Evolutionary conservation across 2,113 vertebrate species (phyloP).

Genomic region (Amphiprion percula): DNA sequence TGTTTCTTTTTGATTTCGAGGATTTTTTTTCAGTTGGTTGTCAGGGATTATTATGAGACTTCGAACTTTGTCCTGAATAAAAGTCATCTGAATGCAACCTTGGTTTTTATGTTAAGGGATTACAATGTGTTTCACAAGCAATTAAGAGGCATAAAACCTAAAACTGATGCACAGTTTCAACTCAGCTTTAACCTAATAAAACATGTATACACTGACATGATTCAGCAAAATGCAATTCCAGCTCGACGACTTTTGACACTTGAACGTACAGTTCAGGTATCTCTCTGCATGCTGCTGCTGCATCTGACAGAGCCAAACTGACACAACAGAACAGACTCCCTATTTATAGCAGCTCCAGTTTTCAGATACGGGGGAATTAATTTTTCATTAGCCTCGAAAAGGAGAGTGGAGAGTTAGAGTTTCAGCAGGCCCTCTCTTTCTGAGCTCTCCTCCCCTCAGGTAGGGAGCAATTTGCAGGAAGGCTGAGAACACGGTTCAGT

Average conservation of each 20-base stretch:
- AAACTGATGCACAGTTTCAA: neutral
- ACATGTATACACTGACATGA: neutral
- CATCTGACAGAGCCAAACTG: slow-evolving; percentile 13
- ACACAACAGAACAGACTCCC: slow-evolving; percentile 35
- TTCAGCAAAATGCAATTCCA: slow-evolving; percentile 6
- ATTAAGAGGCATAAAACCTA: neutral
- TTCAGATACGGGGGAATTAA: slow-evolving; percentile 57
- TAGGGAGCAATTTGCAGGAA: slow-evolving; percentile 33
- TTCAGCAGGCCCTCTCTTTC: slow-evolving; percentile 26
- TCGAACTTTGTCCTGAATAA: neutral
- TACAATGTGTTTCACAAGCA: neutral
- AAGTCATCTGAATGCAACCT: neutral
- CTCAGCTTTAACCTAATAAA: neutral
- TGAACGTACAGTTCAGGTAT: neutral
- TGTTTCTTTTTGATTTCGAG: neutral
- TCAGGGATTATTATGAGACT: neutral
- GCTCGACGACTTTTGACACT: neutral
- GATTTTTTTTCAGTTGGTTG: neutral
- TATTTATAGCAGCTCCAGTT: slow-evolving; percentile 65
- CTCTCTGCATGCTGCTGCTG: slow-evolving; percentile 1
- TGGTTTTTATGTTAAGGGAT: slow-evolving; percentile 8
- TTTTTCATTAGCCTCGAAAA: slow-evolving; percentile 71
- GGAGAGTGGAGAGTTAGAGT: slow-evolving; percentile 67
- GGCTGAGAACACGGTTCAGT: slow-evolving; percentile 28
- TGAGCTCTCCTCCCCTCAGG: neutral